These are phyloP conservation scores for Montipora capricornis DNA, from an alignment of 64 coral and sea anemone species.

Conservation along the genomic window DNA sequence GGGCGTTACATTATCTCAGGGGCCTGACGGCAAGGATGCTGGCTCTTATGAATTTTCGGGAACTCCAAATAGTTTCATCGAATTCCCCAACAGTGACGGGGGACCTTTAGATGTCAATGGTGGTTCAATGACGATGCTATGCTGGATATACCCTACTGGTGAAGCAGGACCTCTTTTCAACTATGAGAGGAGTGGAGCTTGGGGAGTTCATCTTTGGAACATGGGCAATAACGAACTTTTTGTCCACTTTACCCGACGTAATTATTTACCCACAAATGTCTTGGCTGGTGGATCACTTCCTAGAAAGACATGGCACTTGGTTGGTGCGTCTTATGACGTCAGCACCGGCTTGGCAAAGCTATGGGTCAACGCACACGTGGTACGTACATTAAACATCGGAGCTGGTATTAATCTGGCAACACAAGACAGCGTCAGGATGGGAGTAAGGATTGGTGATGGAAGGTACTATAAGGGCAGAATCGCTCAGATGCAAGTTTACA, in stretches of 20 bases:
- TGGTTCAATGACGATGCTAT: conserved; percentile 1
- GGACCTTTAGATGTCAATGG: background rate
- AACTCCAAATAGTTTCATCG: background rate
- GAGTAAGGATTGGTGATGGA: conserved; percentile 4
- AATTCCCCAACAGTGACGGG: background rate
- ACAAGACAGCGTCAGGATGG: conserved; percentile 24
- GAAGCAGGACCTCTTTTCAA: background rate
- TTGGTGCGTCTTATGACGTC: background rate
- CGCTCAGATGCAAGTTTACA: conserved; percentile 16
- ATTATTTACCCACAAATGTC: background rate
- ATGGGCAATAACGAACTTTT: background rate
- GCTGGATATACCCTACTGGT: background rate
- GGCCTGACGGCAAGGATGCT: conserved; percentile 6
- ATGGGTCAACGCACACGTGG: background rate
- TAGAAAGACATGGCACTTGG: conserved; percentile 11
- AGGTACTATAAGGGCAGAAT: conserved; percentile 21
- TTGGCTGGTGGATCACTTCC: background rate
- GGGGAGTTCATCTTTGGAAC: conserved; percentile 4
- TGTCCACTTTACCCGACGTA: background rate
- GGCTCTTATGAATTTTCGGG: conserved; percentile 32
- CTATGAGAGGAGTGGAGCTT: background rate
- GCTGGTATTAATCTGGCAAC: conserved; percentile 1
- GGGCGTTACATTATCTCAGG: background rate
- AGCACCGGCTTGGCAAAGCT: background rate
- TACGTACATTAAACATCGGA: conserved; percentile 5